Evolutionary conservation across 2,797 vertebrate species (phyloP).

Genomic region (Urocyon cinereoargenteus): DNA sequence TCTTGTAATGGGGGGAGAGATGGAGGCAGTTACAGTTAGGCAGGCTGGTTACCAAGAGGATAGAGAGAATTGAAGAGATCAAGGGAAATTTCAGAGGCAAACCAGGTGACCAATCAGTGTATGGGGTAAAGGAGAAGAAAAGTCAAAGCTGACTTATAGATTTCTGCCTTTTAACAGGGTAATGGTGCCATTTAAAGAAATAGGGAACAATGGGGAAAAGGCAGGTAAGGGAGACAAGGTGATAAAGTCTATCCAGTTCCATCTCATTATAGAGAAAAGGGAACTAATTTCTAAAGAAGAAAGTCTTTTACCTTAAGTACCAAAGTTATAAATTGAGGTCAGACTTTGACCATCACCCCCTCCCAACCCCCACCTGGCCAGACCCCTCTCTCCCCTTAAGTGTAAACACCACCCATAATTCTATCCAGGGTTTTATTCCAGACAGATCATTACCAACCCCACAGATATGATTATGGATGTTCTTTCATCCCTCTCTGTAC

Average conservation of each 20-base stretch:
- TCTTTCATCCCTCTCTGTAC: not conserved
- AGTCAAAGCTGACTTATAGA: not conserved
- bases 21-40: too few species aligned
- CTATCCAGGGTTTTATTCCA: not conserved
- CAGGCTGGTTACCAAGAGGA: not conserved
- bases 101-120: not conserved
- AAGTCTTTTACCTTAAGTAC: conserved; percentile 14
- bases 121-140: not conserved
- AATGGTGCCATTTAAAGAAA: not conserved
- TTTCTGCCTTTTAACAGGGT: not conserved
- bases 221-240: not conserved
- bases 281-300: conserved; percentile 33
- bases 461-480: not conserved
- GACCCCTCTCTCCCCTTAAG: not conserved
- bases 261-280: not conserved
- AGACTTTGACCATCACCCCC: not conserved
- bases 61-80: not conserved
- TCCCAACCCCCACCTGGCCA: not conserved
- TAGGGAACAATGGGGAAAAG: not conserved
- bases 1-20: not conserved
- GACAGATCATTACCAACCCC: not conserved
- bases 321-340: not conserved
- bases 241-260: not conserved
- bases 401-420: not conserved
- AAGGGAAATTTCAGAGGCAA: not conserved